These are phyloP conservation scores for Lasioglossum figueresi DNA, from an alignment of 2,888 invertebrate species.

Conservation along the genomic window DNA sequence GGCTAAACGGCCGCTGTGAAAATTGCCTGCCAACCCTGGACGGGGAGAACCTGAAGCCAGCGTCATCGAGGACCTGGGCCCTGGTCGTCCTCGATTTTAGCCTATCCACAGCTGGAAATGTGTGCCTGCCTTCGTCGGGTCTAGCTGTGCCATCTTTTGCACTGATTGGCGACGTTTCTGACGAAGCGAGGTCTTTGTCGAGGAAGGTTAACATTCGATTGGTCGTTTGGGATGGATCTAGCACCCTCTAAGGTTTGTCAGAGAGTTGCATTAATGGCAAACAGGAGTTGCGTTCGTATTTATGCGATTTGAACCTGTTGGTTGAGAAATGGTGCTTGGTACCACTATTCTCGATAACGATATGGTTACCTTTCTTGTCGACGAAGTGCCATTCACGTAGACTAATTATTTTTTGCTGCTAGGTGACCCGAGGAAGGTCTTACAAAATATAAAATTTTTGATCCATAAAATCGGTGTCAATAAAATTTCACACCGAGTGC, in stretches of 20 bases:
- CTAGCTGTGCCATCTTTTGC: background rate
- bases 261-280: background rate
- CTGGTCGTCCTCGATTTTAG: background rate
- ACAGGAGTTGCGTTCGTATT: background rate
- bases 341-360: background rate
- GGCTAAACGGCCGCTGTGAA: conserved; percentile 65
- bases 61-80: background rate
- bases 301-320: background rate
- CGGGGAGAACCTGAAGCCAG: background rate
- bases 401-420: background rate
- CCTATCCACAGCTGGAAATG: background rate
- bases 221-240: background rate
- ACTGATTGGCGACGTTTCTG: background rate
- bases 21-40: conserved; percentile 38
- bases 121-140: background rate
- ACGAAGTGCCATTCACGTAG: background rate
- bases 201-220: background rate
- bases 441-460: background rate
- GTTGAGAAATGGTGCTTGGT: background rate
- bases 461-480: background rate
- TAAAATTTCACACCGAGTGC: background rate
- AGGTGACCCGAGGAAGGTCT: background rate
- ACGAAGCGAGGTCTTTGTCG: background rate
- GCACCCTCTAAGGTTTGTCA: background rate
- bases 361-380: background rate